Conservation (phyloP, 2,113 vertebrate species). For the Tauraco erythrolophus region DNA sequence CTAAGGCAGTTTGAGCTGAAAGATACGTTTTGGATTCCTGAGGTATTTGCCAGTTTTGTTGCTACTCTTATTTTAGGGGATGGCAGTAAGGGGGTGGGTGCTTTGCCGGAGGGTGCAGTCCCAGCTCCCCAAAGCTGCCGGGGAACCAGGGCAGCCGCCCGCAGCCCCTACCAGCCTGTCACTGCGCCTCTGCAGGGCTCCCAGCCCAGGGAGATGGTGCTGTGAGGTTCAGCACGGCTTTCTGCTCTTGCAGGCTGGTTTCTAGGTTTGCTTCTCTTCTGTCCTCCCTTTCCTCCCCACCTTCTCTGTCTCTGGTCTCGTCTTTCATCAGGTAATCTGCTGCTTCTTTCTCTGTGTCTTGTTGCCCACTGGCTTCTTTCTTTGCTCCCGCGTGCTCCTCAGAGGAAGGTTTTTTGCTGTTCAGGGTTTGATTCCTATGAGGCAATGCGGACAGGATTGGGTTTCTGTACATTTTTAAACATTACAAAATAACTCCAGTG, state of each 20-base stretch:
- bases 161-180: neutral
- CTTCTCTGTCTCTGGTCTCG: neutral
- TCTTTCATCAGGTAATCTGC: neutral
- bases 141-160: neutral
- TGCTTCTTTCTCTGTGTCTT: neutral
- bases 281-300: neutral
- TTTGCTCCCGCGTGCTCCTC: neutral
- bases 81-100: rapidly evolving
- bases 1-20: neutral
- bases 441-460: neutral
- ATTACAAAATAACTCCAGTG: neutral
- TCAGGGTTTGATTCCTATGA: neutral
- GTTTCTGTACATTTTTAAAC: neutral
- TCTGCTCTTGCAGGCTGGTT: neutral
- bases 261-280: neutral
- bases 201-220: neutral
- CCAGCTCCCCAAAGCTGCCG: too few relatives aligned
- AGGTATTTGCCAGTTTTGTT: neutral
- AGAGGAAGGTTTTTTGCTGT: neutral
- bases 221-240: neutral
- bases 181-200: neutral
- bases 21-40: neutral
- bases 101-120: neutral
- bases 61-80: neutral
- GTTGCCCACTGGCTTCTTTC: neutral